Percentiles rank a stretch among this genome's conserved stretches.
Conservation (phyloP, 2,888 invertebrate species). For the Eristalis tenax region DNA sequence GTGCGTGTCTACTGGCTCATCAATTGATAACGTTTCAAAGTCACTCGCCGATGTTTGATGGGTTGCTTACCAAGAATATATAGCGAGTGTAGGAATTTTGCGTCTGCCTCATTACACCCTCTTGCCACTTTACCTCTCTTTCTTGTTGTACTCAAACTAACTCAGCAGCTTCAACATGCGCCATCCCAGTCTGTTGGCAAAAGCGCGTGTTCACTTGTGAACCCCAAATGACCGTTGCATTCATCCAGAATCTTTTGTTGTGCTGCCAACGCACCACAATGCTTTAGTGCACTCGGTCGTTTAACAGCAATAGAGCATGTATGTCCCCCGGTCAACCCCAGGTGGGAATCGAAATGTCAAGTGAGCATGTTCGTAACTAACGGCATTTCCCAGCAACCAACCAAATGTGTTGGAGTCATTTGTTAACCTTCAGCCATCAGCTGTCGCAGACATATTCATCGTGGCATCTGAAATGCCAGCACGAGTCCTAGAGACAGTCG, state of each 20-base stretch:
- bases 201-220: too few species aligned
- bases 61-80: not conserved
- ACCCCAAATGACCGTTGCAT: too few species aligned
- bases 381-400: not conserved
- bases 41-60: not conserved
- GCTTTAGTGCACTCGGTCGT: too few species aligned
- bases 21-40: not conserved
- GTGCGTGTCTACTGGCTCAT: not conserved
- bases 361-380: not conserved
- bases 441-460: conserved; percentile 8
- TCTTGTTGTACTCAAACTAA: not conserved
- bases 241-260: too few species aligned
- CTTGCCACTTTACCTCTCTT: not conserved
- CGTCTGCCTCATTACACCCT: too few species aligned
- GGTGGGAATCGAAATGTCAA: not conserved
- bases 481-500: not conserved
- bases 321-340: not conserved
- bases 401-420: not conserved
- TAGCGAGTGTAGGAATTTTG: not conserved
- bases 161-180: too few species aligned
- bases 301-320: not conserved
- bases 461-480: not conserved
- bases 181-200: too few species aligned
- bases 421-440: not conserved
- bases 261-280: not conserved